These are phyloP conservation scores for Sardina pilchardus DNA, from an alignment of 2,113 vertebrate species.

Conservation along the genomic window DNA sequence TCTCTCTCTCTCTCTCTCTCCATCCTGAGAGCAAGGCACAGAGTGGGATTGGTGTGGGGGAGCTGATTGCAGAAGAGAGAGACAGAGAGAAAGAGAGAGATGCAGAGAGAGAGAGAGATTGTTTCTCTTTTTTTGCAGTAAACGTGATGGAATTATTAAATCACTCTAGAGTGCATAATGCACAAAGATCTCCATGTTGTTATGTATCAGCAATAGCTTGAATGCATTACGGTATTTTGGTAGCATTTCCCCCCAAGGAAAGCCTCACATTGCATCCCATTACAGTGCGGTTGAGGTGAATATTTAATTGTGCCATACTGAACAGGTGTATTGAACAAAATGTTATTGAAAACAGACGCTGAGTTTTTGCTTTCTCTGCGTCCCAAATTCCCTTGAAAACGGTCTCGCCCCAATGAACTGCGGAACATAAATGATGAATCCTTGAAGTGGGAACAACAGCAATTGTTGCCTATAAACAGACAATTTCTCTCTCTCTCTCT, in stretches of 20 bases:
- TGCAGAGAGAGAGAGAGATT: slow-evolving; percentile 58
- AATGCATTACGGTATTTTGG: not conserved
- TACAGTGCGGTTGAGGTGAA: not conserved
- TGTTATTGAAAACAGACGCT: not conserved
- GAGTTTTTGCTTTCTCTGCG: not conserved
- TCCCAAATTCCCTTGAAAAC: not conserved
- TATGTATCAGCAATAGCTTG: not conserved
- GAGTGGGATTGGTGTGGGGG: no score
- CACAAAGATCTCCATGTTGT: not conserved
- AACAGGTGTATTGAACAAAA: not conserved
- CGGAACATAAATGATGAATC: slow-evolving; percentile 46
- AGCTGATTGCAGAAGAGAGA: no score
- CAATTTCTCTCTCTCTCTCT: slow-evolving; percentile 18
- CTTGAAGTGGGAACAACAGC: slow-evolving; percentile 42
- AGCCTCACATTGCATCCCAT: not conserved
- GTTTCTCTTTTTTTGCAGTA: not conserved
- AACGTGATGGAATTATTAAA: not conserved
- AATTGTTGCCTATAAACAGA: slow-evolving; percentile 54
- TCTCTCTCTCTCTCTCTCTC: not conserved
- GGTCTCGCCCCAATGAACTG: slow-evolving; percentile 42
- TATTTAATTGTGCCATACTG: not conserved
- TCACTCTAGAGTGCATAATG: not conserved
- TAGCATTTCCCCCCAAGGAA: not conserved
- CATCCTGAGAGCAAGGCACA: not conserved
- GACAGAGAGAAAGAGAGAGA: not conserved